Conservation (phyloP, 2,888 invertebrate species). For the Rhodophaea formosa region DNA sequence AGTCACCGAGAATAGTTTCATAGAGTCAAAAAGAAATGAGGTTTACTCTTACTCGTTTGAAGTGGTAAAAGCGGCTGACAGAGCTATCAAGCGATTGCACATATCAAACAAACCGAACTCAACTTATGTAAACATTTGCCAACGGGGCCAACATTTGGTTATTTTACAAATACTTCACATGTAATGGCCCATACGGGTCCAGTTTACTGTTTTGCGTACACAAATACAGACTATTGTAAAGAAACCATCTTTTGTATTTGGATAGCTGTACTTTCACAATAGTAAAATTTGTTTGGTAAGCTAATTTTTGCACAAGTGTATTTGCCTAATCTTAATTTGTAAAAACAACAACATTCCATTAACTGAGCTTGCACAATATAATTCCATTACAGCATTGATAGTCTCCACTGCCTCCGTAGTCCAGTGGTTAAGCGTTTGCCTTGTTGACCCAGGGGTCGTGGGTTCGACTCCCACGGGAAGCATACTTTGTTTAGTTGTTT, state of each 20-base stretch:
- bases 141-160: constrained; percentile 59
- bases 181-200: constrained; percentile 69
- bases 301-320: not conserved
- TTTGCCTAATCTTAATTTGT: not conserved
- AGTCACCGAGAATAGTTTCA: not conserved
- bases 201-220: constrained; percentile 65
- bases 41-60: constrained; percentile 44
- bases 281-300: not conserved
- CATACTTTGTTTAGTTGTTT: too few relatives aligned
- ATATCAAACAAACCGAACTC: constrained; percentile 71
- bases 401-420: too few relatives aligned
- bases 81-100: constrained; percentile 60
- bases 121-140: constrained; percentile 71
- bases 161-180: constrained; percentile 72
- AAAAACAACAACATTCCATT: too few relatives aligned
- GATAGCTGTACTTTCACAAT: constrained; percentile 51
- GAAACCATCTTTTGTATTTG: constrained; percentile 58
- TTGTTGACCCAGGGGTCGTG: too few relatives aligned
- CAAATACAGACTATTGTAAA: constrained; percentile 52
- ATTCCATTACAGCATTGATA: too few relatives aligned
- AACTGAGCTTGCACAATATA: too few relatives aligned
- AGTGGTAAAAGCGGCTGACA: constrained; percentile 48
- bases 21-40: not conserved
- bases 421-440: too few relatives aligned
- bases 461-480: too few relatives aligned